phyloP scores from a whole-genome alignment of 2,888 invertebrate genomes.

The Drosophila limbata region DNA sequence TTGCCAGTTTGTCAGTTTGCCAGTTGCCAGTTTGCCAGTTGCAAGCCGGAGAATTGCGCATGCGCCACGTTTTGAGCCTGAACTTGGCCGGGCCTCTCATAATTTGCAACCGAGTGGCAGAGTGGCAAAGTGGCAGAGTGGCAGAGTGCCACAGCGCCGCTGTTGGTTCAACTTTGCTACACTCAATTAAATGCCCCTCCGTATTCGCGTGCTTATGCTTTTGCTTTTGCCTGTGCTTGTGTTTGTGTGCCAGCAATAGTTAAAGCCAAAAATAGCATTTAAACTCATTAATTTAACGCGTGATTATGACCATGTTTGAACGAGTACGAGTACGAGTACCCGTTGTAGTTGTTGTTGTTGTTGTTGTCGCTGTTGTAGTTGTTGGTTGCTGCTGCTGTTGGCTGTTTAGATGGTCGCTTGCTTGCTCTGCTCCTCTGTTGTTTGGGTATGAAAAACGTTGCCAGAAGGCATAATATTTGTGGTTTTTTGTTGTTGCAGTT shows the following conservation, averaged over 20 bases:
- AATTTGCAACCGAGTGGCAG: slow-evolving; percentile 67
- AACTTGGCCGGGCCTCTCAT: slow-evolving; percentile 76
- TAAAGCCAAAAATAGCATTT: slow-evolving; percentile 83
- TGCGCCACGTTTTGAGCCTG: slow-evolving; percentile 67
- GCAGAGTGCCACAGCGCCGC: slow-evolving; percentile 22
- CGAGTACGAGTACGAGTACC: slow-evolving; percentile 51
- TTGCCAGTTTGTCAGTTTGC: slow-evolving; percentile 31
- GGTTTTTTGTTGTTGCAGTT: slow-evolving; percentile 33
- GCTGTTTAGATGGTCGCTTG: slow-evolving; percentile 18
- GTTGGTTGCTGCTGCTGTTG: slow-evolving; percentile 24
- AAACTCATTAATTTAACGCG: slow-evolving; percentile 84
- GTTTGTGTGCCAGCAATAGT: slow-evolving; percentile 68
- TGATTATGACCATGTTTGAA: slow-evolving; percentile 83
- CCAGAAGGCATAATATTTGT: slow-evolving; percentile 76
- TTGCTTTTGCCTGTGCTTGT: slow-evolving; percentile 1
- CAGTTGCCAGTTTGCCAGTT: slow-evolving; percentile 17
- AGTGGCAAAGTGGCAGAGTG: slow-evolving; percentile 35
- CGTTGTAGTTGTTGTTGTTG: slow-evolving; percentile 26
- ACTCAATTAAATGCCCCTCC: slow-evolving; percentile 72
- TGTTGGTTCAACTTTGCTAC: slow-evolving; percentile 64
- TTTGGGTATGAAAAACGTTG: slow-evolving; percentile 67
- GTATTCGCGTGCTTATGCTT: slow-evolving; percentile 15
- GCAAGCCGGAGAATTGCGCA: slow-evolving; percentile 42
- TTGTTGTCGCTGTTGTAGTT: slow-evolving; percentile 22
- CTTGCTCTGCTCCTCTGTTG: slow-evolving; percentile 33